A percentile compares a stretch with the other conserved stretches of the same genome.
phyloP scores from a whole-genome alignment of 1,140 invertebrate species.

The Listronotus bonariensis region DNA sequence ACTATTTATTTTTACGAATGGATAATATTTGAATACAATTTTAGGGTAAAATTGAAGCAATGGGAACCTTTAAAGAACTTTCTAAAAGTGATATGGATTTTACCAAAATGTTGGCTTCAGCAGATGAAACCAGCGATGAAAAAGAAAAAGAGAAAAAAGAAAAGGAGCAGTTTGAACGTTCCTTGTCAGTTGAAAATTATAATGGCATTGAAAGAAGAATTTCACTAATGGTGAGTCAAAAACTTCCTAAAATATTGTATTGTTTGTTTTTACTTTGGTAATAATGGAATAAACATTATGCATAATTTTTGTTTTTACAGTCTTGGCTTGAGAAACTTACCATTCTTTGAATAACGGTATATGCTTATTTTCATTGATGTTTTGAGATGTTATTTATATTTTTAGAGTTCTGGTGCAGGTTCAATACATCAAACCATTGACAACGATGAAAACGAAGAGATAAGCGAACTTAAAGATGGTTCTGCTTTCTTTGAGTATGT shows the following conservation, averaged over 20 bases:
- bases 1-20: too few species aligned
- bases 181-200: conserved; percentile 8
- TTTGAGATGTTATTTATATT: too few species aligned
- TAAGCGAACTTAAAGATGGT: conserved; percentile 13
- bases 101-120: conserved; percentile 56
- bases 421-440: too few species aligned
- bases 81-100: conserved; percentile 61
- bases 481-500: conserved; percentile 63
- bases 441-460: conserved; percentile 3
- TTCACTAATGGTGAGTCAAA: background rate
- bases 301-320: background rate
- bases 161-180: too few species aligned
- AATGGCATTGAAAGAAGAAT: conserved; percentile 10
- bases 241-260: background rate
- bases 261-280: too few species aligned
- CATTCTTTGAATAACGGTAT: background rate
- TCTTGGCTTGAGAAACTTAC: too few species aligned
- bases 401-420: too few species aligned
- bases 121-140: conserved; percentile 53
- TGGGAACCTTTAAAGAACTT: conserved; percentile 65
- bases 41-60: conserved; percentile 61
- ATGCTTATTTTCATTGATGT: too few species aligned
- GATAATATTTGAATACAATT: conserved; percentile 2
- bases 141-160: conserved; percentile 29
- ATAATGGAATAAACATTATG: background rate